Evolutionary conservation across 2,888 invertebrate genomes (phyloP).

Genomic region (Willowsia nigromaculata): DNA sequence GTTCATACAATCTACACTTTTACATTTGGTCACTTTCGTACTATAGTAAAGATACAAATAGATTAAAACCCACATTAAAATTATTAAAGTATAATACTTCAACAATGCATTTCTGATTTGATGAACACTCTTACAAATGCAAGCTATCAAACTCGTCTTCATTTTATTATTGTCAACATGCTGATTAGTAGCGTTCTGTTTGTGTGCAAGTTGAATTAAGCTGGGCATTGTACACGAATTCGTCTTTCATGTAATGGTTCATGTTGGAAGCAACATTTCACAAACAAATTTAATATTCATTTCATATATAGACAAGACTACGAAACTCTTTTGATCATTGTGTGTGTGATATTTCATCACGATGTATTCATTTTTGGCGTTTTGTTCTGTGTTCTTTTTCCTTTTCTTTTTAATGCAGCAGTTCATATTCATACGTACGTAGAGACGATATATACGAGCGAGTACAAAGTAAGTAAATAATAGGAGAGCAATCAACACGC

Average conservation of each 20-base stretch:
- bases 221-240: neutral
- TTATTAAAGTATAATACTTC: too few relatives aligned
- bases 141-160: too few relatives aligned
- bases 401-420: neutral
- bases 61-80: too few relatives aligned
- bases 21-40: too few relatives aligned
- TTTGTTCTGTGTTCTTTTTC: neutral
- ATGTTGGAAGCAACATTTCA: neutral
- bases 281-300: conserved; percentile 8
- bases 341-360: conserved; percentile 8
- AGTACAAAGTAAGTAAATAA: conserved; percentile 20
- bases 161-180: too few relatives aligned
- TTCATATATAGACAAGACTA: neutral
- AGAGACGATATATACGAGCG: too few relatives aligned
- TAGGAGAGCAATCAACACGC: conserved; percentile 57
- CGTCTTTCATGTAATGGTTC: neutral
- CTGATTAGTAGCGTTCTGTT: neutral
- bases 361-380: neutral
- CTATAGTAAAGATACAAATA: too few relatives aligned
- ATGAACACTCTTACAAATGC: too few relatives aligned
- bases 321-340: neutral
- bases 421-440: neutral
- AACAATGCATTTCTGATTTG: too few relatives aligned
- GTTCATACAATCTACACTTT: too few relatives aligned
- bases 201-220: neutral